phyloP scores from a whole-genome alignment of 2,797 vertebrate species.

The Sebastiscus albofasciatus region DNA sequence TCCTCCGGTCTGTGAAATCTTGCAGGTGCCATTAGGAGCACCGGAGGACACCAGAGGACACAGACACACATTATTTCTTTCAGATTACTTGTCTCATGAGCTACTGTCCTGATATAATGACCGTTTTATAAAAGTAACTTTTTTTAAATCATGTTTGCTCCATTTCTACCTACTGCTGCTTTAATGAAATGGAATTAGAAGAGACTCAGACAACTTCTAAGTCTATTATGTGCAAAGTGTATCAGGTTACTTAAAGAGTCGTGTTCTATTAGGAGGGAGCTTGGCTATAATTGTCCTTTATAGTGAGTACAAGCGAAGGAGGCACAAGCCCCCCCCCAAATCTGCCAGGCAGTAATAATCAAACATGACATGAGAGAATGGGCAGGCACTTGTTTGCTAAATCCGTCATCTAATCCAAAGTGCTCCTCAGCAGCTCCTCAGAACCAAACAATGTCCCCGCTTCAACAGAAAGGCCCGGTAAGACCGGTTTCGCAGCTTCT shows the following conservation, averaged over 20 bases:
- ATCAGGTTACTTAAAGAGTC: slow-evolving; percentile 23
- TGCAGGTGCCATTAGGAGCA: no score
- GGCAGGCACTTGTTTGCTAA: slow-evolving; percentile 51
- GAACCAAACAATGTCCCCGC: slow-evolving; percentile 76
- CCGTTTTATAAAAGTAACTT: no score
- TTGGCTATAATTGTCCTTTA: slow-evolving; percentile 8
- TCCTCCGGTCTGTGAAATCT: no score
- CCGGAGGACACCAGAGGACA: no score
- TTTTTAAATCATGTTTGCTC: no score
- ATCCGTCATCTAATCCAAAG: slow-evolving; percentile 53
- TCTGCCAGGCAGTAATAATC: slow-evolving; percentile 38
- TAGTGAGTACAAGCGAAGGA: neutral
- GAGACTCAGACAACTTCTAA: neutral
- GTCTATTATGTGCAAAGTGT: neutral
- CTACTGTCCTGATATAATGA: no score
- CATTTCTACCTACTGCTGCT: no score
- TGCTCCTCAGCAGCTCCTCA: slow-evolving; percentile 53
- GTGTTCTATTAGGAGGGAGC: slow-evolving; percentile 6
- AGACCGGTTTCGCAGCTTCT: slow-evolving; percentile 80
- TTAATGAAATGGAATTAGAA: slow-evolving; percentile 12
- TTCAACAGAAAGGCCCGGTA: slow-evolving; percentile 62
- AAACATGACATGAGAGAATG: slow-evolving; percentile 35
- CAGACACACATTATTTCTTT: accelerated
- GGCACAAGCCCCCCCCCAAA: slow-evolving; percentile 2
- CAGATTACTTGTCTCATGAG: no score